Evolutionary conservation across 2,113 vertebrate species (phyloP).

Genomic region (Meriones unguiculatus): DNA sequence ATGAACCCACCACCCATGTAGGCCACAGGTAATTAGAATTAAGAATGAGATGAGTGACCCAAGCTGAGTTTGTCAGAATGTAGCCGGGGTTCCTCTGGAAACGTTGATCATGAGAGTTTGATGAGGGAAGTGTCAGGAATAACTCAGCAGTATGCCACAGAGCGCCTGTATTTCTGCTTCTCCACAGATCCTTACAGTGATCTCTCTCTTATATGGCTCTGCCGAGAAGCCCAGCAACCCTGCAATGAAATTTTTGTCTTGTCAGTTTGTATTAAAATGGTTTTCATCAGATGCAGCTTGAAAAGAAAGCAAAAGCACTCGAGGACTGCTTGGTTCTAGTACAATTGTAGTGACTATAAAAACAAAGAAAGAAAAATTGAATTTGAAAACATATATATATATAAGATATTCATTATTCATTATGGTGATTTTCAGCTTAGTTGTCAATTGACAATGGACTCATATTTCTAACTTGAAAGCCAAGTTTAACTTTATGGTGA

Average conservation of each 20-base stretch:
- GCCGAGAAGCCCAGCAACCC: not conserved
- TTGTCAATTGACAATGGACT: slow-evolving; percentile 57
- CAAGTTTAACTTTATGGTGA: not conserved
- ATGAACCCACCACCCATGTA: no score
- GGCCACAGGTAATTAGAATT: not conserved
- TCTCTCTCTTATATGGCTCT: not conserved
- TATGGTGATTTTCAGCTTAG: slow-evolving; percentile 67
- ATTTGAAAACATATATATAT: slow-evolving; percentile 17
- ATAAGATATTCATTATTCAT: slow-evolving; percentile 19
- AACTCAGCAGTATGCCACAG: not conserved
- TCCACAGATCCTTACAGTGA: not conserved
- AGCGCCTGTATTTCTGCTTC: not conserved
- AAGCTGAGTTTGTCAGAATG: not conserved
- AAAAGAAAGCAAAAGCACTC: not conserved
- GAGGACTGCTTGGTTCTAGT: not conserved
- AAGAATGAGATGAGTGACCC: not conserved
- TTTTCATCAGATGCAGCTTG: not conserved
- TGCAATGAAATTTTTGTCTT: not conserved
- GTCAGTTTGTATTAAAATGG: not conserved
- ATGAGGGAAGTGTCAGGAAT: not conserved
- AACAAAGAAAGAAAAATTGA: not conserved
- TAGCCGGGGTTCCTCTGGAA: not conserved
- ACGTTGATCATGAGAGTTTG: not conserved
- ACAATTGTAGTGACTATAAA: not conserved
- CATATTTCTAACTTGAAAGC: not conserved